A percentile compares a stretch with the other conserved stretches of the same genome.
phyloP scores from a whole-genome alignment of 35 echinoderm and acorn worm species.

The Apostichopus parvimensis region DNA sequence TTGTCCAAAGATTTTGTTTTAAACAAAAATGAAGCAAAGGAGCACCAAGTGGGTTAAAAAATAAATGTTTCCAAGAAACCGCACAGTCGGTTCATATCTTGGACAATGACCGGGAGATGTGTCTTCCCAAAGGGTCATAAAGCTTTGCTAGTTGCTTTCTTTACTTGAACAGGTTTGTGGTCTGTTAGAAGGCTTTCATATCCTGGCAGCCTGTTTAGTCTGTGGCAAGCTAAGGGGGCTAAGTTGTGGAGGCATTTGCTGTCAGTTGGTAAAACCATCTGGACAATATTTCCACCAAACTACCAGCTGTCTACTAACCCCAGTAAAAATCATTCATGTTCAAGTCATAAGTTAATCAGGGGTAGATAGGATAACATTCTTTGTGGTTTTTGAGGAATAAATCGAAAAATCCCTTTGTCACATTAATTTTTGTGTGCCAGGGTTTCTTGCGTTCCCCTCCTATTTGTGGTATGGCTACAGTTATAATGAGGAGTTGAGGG shows the following conservation, averaged over 20 bases:
- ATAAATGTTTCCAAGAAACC: neutral
- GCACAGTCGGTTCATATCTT: neutral
- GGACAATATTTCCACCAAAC: conserved; percentile 1
- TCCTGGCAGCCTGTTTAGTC: conserved; percentile 32
- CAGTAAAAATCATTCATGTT: conserved; percentile 22
- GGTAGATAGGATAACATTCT: neutral
- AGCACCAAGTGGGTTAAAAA: conserved; percentile 37
- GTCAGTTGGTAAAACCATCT: neutral
- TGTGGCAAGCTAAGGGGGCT: conserved; percentile 4
- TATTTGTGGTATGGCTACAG: conserved; percentile 10
- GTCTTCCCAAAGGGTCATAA: neutral
- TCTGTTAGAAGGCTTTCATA: conserved; percentile 1
- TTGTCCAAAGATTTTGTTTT: neutral
- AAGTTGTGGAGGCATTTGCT: neutral
- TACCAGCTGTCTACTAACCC: neutral
- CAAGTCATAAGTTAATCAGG: neutral
- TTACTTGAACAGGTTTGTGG: conserved; percentile 21
- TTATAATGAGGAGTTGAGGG: neutral
- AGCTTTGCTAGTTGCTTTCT: conserved; percentile 3
- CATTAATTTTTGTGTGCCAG: neutral
- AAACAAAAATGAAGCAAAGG: neutral
- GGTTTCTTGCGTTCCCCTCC: neutral
- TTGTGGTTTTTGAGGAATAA: conserved; percentile 24
- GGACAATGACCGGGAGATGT: conserved; percentile 27
- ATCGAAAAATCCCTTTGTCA: neutral